Evolutionary conservation across 2,888 invertebrate species (phyloP), one percentile per base, ranked within the genome.

Genomic region (Caenorhabditis afra): DNA sequence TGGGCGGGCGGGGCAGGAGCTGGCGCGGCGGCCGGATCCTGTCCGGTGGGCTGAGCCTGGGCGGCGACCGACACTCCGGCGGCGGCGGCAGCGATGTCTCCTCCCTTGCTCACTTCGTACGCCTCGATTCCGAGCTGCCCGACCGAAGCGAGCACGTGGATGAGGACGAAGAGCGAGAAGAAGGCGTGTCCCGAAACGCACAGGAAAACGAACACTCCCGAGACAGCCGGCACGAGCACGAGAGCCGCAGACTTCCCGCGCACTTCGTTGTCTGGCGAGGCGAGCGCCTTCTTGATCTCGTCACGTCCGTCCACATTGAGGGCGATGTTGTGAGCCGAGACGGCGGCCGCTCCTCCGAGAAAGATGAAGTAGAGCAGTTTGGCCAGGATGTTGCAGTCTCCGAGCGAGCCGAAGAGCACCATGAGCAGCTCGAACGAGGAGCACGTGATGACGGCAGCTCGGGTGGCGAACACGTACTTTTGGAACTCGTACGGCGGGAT

Each of bases 401-500:
- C 67, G 23, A 79, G 70, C 3, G 73, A 67, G 23, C 79, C 79
- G 59, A 74, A 68, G 37, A 79, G 68, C n/a, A 79, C 58, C 73
- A 79, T 53, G 4, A 79, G 53, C 18, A 74, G 71, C 65, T 79
- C 79, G 45, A 79, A 74, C 8, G 79, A 62, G 16, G 79, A 59
- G 47, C 67, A 73, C 8, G 52, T 59, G 52, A 65, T 58, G 59
- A 79, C 79, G 49, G 79, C 74, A n/a, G 59, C 62, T 64, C 79
- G 73, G 22, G 73, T 73, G 20, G 62, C 57, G 52, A 68, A 55
- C 68, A 79, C 79, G 68, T 79, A 79, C 74, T 79, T 73, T 62
- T 74, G 29, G 73, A 59, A 79, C 55, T 79, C 79, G 68, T 79
- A 79, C 52, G 79, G 79, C 64, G 79, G 79, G 62, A 79, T 79